These are phyloP conservation scores for Coleophora flavipennella DNA, from an alignment of 2,888 invertebrate species.

Conservation along the genomic window DNA sequence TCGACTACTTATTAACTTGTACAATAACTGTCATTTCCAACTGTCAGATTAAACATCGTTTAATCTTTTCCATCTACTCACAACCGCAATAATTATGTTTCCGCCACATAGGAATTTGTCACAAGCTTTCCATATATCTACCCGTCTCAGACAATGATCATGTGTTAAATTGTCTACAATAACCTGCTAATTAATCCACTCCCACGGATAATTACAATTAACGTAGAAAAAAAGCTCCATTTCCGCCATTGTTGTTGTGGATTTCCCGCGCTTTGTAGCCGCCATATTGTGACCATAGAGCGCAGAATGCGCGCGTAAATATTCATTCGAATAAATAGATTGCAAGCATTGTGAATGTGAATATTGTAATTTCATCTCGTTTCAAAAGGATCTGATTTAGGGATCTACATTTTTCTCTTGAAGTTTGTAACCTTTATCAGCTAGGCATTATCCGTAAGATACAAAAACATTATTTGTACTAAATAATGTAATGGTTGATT, in stretches of 20 bases:
- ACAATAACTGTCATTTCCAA: not conserved
- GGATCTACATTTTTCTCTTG: too few relatives aligned
- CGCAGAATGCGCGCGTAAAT: conserved; percentile 12
- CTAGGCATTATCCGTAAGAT: too few relatives aligned
- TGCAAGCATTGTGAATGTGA: too few relatives aligned
- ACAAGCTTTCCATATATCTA: not conserved
- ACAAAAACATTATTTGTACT: too few relatives aligned
- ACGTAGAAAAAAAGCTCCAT: conserved; percentile 26
- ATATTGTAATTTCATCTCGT: too few relatives aligned
- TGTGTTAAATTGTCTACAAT: not conserved
- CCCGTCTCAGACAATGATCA: not conserved
- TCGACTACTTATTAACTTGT: not conserved
- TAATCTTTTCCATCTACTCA: too few relatives aligned
- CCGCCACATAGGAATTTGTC: not conserved
- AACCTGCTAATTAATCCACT: conserved; percentile 24
- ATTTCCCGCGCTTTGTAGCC: conserved; percentile 33
- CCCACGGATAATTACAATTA: conserved; percentile 31
- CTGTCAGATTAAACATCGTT: too few relatives aligned
- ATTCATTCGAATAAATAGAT: too few relatives aligned
- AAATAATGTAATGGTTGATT: too few relatives aligned
- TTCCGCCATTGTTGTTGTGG: conserved; percentile 43
- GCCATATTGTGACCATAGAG: conserved; percentile 36
- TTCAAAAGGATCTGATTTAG: too few relatives aligned
- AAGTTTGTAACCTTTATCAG: too few relatives aligned
- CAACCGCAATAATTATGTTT: not conserved